phyloP scores from a whole-genome alignment of 2,113 vertebrate species.

The Fregata magnificens region DNA sequence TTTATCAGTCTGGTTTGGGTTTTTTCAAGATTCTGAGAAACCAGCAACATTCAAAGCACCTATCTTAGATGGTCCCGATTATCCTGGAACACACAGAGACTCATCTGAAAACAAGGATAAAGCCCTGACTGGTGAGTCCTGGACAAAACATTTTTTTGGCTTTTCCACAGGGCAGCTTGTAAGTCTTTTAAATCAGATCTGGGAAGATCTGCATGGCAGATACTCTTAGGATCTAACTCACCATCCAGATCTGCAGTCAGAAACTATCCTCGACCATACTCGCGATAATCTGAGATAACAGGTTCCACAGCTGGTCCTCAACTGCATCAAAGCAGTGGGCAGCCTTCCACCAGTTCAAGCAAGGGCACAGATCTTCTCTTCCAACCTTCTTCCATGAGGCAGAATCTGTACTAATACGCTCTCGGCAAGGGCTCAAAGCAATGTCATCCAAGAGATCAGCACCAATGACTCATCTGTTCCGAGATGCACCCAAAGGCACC shows the following conservation, averaged over 20 bases:
- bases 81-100: not conserved
- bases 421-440: not conserved
- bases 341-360: not conserved
- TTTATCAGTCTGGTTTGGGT: not conserved
- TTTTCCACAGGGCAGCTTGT: not conserved
- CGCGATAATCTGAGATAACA: rapidly evolving
- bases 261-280: rapidly evolving
- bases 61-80: not conserved
- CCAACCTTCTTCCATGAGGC: not conserved
- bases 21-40: not conserved
- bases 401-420: not conserved
- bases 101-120: not conserved
- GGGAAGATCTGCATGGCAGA: not conserved
- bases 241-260: not conserved
- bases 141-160: not conserved
- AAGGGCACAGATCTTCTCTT: not conserved
- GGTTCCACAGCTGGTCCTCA: not conserved
- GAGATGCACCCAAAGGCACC: not conserved
- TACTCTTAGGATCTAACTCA: not conserved
- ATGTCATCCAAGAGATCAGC: not conserved
- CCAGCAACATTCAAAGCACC: rapidly evolving
- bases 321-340: not conserved
- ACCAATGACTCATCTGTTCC: not conserved
- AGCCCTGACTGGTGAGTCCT: not conserved
- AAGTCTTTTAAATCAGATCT: not conserved